Conservation (phyloP, 2,113 vertebrate species). For the Micromys minutus region DNA sequence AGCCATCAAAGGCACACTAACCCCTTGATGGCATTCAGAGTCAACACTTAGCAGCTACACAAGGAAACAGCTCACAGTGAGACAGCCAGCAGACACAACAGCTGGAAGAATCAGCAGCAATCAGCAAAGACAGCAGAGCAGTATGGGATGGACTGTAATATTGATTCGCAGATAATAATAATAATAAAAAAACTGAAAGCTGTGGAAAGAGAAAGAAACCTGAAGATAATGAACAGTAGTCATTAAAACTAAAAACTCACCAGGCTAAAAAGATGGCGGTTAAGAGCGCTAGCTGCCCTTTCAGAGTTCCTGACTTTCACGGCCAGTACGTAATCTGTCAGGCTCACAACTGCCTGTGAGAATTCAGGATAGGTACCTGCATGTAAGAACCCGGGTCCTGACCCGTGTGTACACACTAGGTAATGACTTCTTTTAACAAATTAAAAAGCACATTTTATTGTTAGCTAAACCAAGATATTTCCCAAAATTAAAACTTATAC, state of each 20-base stretch:
- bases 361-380: too few species aligned
- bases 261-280: background rate
- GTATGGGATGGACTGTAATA: background rate
- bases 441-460: background rate
- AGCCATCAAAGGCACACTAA: background rate
- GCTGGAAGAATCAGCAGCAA: background rate
- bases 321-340: background rate
- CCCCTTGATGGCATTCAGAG: background rate
- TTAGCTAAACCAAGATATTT: background rate
- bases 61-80: background rate
- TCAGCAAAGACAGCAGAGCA: background rate
- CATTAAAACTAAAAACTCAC: background rate
- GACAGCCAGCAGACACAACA: background rate
- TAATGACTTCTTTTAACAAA: background rate
- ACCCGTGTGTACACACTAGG: too few species aligned
- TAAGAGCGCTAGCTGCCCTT: background rate
- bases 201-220: background rate
- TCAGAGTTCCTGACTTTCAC: background rate
- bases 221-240: background rate
- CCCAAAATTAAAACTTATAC: background rate
- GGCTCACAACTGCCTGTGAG: background rate
- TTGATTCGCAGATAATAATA: background rate
- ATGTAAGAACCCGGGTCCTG: background rate
- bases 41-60: background rate
- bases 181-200: background rate